Percentiles rank a stretch among this genome's conserved stretches.
Evolutionary conservation across 2,888 invertebrate genomes (phyloP).

Genomic region (Craniophora ligustri): DNA sequence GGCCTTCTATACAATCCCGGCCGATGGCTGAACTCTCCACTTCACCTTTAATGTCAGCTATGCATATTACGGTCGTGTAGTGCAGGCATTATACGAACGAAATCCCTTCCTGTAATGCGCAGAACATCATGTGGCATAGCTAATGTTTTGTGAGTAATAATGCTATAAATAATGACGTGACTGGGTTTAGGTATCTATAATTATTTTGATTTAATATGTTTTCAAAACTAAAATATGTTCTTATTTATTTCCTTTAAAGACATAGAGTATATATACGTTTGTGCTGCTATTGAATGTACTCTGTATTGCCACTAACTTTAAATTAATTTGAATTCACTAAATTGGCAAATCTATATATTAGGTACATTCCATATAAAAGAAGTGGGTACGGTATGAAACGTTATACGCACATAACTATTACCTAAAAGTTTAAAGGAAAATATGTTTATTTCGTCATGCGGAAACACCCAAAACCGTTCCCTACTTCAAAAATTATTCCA

Average conservation of each 20-base stretch:
- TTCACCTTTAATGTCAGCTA: slow-evolving; percentile 42
- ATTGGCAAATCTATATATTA: too few relatives aligned
- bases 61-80: slow-evolving; percentile 21
- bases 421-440: not conserved
- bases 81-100: slow-evolving; percentile 20
- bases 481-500: slow-evolving; percentile 27
- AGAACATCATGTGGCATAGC: slow-evolving; percentile 29
- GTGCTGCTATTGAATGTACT: too few relatives aligned
- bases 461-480: slow-evolving; percentile 22
- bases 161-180: not conserved
- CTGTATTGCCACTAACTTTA: too few relatives aligned
- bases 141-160: slow-evolving; percentile 11
- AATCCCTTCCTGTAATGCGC: slow-evolving; percentile 33
- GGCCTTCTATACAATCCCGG: slow-evolving; percentile 19
- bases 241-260: too few relatives aligned
- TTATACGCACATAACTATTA: not conserved
- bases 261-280: too few relatives aligned
- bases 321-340: too few relatives aligned
- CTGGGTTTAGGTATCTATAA: not conserved
- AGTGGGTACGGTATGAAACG: too few relatives aligned
- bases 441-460: slow-evolving; percentile 7
- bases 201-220: not conserved
- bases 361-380: too few relatives aligned
- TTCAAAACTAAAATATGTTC: too few relatives aligned
- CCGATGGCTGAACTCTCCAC: slow-evolving; percentile 4